These are phyloP conservation scores for Drosophila suzukii DNA, from an alignment of 1,140 invertebrate species.

Conservation along the genomic window DNA sequence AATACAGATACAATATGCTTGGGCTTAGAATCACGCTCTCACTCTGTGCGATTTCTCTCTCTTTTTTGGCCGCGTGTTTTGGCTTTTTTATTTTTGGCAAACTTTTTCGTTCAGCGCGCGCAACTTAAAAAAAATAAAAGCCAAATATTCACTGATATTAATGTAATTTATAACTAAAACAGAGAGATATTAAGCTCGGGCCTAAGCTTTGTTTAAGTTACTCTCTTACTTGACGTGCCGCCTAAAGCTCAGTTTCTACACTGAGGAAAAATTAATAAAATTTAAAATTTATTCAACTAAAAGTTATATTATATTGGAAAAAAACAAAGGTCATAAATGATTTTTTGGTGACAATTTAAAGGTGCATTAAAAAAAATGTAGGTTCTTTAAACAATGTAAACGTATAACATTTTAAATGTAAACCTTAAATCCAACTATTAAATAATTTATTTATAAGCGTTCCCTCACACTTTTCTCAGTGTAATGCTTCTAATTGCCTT, in stretches of 20 bases:
- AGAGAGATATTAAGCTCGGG: background rate
- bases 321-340: too few species aligned
- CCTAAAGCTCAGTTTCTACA: background rate
- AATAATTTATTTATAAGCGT: background rate
- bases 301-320: too few species aligned
- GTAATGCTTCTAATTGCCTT: constrained; percentile 46
- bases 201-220: background rate
- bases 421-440: too few species aligned
- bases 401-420: too few species aligned
- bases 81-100: constrained; percentile 74
- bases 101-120: constrained; percentile 67
- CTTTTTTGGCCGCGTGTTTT: constrained; percentile 51
- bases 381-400: too few species aligned
- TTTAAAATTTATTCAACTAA: too few species aligned
- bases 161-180: background rate
- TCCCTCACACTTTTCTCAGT: background rate
- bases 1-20: constrained; percentile 10
- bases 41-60: constrained; percentile 10
- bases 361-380: too few species aligned
- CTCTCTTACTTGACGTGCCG: background rate
- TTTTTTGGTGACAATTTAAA: too few species aligned
- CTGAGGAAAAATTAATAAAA: background rate
- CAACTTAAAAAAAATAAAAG: constrained; percentile 45
- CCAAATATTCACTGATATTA: background rate
- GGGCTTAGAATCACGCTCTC: constrained; percentile 13